A percentile compares a stretch with the other conserved stretches of the same genome.
Conservation (phyloP, 2,113 vertebrate genomes). For the Pangasianodon gigas region DNA sequence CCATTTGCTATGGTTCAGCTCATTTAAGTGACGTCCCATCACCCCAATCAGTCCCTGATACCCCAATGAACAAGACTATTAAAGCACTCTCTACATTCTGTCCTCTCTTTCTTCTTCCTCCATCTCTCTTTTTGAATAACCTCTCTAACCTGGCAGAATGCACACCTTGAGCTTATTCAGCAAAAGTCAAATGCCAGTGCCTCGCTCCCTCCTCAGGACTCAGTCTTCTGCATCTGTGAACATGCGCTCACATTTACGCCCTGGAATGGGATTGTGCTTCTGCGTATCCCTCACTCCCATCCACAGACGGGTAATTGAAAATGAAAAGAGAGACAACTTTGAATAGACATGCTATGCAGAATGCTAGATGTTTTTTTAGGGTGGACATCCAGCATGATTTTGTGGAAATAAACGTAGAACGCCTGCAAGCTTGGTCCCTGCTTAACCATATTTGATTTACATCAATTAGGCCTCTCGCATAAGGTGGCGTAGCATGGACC, state of each 20-base stretch:
- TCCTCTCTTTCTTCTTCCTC: constrained; percentile 56
- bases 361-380: constrained; percentile 24
- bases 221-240: constrained; percentile 86
- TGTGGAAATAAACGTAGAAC: constrained; percentile 67
- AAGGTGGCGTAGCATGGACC: constrained; percentile 92
- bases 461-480: constrained; percentile 92
- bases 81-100: constrained; percentile 33
- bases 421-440: constrained; percentile 81
- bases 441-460: constrained; percentile 93
- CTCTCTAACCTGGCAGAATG: constrained; percentile 79
- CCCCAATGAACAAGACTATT: constrained; percentile 80
- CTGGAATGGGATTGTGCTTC: constrained; percentile 72
- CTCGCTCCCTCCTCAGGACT: constrained; percentile 74
- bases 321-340: constrained; percentile 35
- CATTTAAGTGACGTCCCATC: constrained; percentile 61
- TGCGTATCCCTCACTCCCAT: constrained; percentile 60
- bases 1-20: constrained; percentile 49
- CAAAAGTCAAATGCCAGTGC: constrained; percentile 94
- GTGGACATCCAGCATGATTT: constrained; percentile 1
- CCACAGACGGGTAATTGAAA: constrained; percentile 68
- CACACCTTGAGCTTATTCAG: constrained; percentile 94
- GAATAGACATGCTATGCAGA: constrained; percentile 8
- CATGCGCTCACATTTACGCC: constrained; percentile 85
- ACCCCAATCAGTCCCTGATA: constrained; percentile 56
- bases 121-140: constrained; percentile 69